Conservation (phyloP, 2,113 vertebrate species). For the Cisticola juncidis region DNA sequence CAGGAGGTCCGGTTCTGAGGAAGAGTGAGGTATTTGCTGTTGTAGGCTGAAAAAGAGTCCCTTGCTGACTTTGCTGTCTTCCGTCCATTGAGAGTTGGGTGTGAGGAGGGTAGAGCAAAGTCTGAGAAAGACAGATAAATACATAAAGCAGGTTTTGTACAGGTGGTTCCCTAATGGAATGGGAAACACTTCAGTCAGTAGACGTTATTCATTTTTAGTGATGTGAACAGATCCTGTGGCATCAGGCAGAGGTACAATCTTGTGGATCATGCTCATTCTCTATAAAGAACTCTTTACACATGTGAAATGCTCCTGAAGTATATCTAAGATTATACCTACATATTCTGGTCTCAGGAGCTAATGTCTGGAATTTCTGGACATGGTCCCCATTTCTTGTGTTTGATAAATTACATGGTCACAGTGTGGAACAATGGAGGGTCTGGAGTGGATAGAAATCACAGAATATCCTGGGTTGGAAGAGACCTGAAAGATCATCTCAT, state of each 20-base stretch:
- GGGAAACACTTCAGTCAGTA: neutral
- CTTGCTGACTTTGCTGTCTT: slow-evolving; percentile 66
- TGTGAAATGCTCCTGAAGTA: neutral
- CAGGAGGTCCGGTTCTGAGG: slow-evolving; percentile 66
- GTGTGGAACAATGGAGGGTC: neutral
- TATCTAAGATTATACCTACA: neutral
- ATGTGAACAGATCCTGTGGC: neutral
- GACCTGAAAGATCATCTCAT: neutral
- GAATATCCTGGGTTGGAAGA: neutral
- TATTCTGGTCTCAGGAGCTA: neutral
- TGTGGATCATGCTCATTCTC: neutral
- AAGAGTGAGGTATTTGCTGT: slow-evolving; percentile 77
- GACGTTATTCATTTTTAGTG: neutral
- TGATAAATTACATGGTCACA: neutral
- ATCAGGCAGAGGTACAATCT: neutral
- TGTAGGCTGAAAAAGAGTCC: slow-evolving; percentile 57
- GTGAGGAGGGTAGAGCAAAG: slow-evolving; percentile 39
- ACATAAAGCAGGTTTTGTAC: neutral
- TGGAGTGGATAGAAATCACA: neutral
- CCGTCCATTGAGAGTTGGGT: neutral
- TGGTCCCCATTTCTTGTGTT: neutral
- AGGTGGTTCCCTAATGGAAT: neutral
- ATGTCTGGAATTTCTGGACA: neutral
- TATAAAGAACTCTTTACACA: neutral
- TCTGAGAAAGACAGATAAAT: slow-evolving; percentile 21